phyloP scores from a whole-genome alignment of 2,797 vertebrate genomes.

The Megaceryle alcyon region DNA sequence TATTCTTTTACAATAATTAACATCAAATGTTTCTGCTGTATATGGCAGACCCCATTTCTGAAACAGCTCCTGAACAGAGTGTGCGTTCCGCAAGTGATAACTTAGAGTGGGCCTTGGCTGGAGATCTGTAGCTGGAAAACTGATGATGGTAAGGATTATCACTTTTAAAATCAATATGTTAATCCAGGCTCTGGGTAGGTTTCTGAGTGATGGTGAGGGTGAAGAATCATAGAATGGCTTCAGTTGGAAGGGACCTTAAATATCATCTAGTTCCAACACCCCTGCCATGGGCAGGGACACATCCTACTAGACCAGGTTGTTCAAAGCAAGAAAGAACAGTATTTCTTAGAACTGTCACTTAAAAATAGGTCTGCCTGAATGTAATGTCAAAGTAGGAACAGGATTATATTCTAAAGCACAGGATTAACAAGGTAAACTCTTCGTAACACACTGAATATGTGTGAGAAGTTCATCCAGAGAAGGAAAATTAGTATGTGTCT shows the following conservation, averaged over 20 bases:
- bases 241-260: too few species aligned
- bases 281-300: too few species aligned
- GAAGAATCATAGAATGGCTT: neutral
- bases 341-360: slow-evolving; percentile 22
- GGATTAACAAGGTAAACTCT: neutral
- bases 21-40: neutral
- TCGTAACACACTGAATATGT: neutral
- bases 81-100: neutral
- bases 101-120: neutral
- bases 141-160: neutral
- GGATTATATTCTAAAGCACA: slow-evolving; percentile 24
- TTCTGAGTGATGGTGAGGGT: neutral
- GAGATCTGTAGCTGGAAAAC: neutral
- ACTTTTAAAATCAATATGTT: neutral
- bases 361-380: slow-evolving; percentile 5
- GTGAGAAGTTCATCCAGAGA: neutral
- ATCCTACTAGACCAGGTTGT: too few species aligned
- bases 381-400: neutral
- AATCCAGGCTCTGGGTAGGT: neutral
- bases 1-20: neutral
- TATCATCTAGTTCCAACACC: too few species aligned
- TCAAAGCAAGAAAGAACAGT: neutral
- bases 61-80: neutral
- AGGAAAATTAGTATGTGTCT: neutral
- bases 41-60: fast-evolving